Evolutionary conservation across 2,888 invertebrate genomes (phyloP).

Genomic region (Pinctada fucata): DNA sequence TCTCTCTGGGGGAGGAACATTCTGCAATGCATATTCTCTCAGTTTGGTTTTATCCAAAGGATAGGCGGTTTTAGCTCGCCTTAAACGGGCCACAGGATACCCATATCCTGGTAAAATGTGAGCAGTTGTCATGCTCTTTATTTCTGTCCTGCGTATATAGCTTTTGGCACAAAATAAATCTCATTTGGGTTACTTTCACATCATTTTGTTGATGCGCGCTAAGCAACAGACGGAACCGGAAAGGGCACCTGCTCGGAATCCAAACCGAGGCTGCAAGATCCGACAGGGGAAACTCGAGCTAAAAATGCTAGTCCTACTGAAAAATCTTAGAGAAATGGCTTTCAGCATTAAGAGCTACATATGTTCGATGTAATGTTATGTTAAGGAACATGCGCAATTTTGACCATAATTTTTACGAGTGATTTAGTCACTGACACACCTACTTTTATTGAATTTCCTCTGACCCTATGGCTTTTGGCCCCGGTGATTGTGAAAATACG

Average conservation of each 20-base stretch:
- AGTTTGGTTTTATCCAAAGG: constrained; percentile 60
- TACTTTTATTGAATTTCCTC: no score
- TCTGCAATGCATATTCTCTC: constrained; percentile 46
- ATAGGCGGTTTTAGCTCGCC: constrained; percentile 59
- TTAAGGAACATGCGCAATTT: no score
- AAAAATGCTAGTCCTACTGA: no score
- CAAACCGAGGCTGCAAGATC: not conserved
- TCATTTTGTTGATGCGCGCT: constrained; percentile 56
- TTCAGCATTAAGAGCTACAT: no score
- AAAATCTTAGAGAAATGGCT: no score
- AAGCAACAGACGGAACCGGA: constrained; percentile 56
- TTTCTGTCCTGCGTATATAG: not conserved
- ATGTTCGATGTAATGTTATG: no score
- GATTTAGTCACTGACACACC: no score
- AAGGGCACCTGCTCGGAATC: constrained; percentile 17
- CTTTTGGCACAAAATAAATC: no score
- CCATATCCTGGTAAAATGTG: constrained; percentile 71
- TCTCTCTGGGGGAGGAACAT: constrained; percentile 46
- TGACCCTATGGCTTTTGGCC: no score
- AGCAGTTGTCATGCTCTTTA: constrained; percentile 64
- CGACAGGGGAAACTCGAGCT: not conserved
- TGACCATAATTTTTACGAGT: no score
- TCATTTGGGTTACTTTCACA: not conserved
- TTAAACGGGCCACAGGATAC: constrained; percentile 61
- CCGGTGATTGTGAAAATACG: no score